Percentiles rank a stretch among this genome's conserved stretches.
Conservation (phyloP, 1,140 invertebrate genomes). For the Ericerus pela region DNA sequence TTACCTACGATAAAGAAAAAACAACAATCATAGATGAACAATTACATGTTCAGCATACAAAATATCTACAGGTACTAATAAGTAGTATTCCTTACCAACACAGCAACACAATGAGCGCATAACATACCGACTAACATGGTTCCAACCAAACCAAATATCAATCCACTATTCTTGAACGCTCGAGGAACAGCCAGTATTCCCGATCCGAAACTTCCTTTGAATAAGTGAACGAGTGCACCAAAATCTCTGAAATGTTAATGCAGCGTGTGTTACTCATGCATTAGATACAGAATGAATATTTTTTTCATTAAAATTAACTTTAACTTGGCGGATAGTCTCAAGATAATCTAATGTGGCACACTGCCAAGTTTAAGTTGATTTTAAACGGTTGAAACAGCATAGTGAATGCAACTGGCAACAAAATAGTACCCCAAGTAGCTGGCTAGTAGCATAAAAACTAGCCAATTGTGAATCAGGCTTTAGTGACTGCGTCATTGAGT, state of each 20-base stretch:
- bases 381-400: too few relatives aligned
- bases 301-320: too few relatives aligned
- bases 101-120: conserved; percentile 35
- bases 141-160: conserved; percentile 33
- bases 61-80: neutral
- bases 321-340: too few relatives aligned
- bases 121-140: conserved; percentile 33
- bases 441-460: too few relatives aligned
- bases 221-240: conserved; percentile 34
- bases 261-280: neutral
- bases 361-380: too few relatives aligned
- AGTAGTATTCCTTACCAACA: conserved; percentile 29
- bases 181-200: conserved; percentile 44
- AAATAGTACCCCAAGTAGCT: too few relatives aligned
- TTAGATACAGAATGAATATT: too few relatives aligned
- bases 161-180: conserved; percentile 41
- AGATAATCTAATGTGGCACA: too few relatives aligned
- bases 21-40: neutral
- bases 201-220: conserved; percentile 40
- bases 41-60: neutral
- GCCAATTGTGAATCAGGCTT: too few relatives aligned
- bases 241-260: conserved; percentile 27
- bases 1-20: conserved; percentile 26
- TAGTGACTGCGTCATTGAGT: too few relatives aligned
- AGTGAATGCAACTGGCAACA: too few relatives aligned